Evolutionary conservation across 2,113 vertebrate species (phyloP).

Genomic region (Ochotona princeps): DNA sequence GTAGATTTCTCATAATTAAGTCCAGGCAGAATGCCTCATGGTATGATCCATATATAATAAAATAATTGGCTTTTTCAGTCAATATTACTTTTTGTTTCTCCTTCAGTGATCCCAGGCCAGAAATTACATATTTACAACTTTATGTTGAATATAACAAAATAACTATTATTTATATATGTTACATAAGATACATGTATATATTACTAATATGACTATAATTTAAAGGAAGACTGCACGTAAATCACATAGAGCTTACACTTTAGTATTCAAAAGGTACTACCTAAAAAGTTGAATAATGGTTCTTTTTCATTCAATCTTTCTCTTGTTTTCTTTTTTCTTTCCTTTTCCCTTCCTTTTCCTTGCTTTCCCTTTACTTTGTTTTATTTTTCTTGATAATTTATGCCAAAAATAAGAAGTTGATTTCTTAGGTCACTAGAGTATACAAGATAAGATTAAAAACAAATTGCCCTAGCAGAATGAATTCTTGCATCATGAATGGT

Average conservation of each 20-base stretch:
- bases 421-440: background rate
- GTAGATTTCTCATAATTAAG: background rate
- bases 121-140: conserved; percentile 24
- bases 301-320: background rate
- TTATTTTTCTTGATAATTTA: background rate
- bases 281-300: too few relatives aligned
- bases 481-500: background rate
- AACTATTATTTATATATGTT: background rate
- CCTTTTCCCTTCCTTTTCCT: background rate
- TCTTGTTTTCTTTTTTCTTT: background rate
- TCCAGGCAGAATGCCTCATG: background rate
- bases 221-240: background rate
- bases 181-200: too few relatives aligned
- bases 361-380: background rate
- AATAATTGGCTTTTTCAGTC: background rate
- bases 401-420: background rate
- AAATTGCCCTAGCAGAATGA: background rate
- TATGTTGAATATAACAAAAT: background rate
- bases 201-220: too few relatives aligned
- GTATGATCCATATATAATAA: background rate
- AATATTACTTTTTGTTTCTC: background rate
- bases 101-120: background rate
- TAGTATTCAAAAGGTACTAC: background rate
- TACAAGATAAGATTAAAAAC: conserved; percentile 26
- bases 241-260: background rate